Evolutionary conservation across 2,797 vertebrate genomes (phyloP).

Genomic region (Hoplostethus atlanticus): DNA sequence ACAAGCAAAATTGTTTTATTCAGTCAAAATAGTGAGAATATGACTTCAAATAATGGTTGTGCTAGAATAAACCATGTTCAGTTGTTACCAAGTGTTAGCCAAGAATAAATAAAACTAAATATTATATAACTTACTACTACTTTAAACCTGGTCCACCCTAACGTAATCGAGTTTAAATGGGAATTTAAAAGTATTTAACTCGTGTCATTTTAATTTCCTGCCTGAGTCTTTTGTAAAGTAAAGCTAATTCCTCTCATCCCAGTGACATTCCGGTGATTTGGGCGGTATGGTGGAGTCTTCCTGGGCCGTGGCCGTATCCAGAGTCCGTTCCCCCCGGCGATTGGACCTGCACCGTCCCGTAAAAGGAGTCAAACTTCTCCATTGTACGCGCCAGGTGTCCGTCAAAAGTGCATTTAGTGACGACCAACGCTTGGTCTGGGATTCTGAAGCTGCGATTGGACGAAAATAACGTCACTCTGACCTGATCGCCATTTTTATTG

Average conservation of each 20-base stretch:
- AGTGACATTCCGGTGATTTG: constrained; percentile 57
- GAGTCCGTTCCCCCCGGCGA: constrained; percentile 44
- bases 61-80: background rate
- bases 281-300: constrained; percentile 60
- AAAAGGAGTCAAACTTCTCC: constrained; percentile 82
- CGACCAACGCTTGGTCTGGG: constrained; percentile 16
- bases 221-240: constrained; percentile 9
- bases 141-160: too few species aligned
- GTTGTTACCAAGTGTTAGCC: background rate
- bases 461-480: rapidly evolving
- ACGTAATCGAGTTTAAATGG: background rate
- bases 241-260: constrained; percentile 19
- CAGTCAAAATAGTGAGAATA: too few species aligned
- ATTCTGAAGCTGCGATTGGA: constrained; percentile 37
- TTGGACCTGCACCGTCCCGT: constrained; percentile 75
- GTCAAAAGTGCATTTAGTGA: constrained; percentile 69
- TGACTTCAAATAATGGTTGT: background rate
- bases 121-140: too few species aligned
- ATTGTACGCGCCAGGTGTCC: constrained; percentile 75
- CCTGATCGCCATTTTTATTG: constrained; percentile 5
- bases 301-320: constrained; percentile 50
- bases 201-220: background rate
- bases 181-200: too few species aligned
- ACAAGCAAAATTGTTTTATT: background rate
- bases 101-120: background rate